phyloP scores from a whole-genome alignment of 2,888 invertebrate genomes.

The Cephus spinipes region DNA sequence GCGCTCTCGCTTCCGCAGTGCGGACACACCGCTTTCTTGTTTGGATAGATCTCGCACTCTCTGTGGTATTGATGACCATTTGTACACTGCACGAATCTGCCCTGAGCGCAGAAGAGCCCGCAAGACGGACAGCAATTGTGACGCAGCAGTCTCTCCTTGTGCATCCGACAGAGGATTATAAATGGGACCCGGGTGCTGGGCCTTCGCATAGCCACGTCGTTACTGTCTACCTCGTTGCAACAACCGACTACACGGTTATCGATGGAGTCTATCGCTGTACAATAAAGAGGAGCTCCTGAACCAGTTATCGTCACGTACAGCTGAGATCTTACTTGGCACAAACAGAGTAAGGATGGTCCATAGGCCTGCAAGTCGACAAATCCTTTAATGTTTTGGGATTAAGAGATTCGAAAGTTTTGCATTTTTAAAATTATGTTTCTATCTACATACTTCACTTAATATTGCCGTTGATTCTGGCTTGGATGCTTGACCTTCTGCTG shows the following conservation, averaged over 20 bases:
- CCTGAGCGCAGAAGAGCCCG: constrained; percentile 91
- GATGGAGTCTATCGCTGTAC: constrained; percentile 82
- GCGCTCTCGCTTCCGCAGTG: constrained; percentile 78
- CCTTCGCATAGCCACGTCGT: constrained; percentile 73
- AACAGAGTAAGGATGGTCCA: constrained; percentile 65
- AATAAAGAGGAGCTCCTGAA: constrained; percentile 73
- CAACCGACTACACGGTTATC: constrained; percentile 84
- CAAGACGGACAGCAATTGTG: constrained; percentile 94
- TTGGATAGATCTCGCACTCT: constrained; percentile 77
- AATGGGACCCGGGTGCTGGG: constrained; percentile 83
- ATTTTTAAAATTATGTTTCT: neutral
- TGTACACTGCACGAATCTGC: constrained; percentile 85
- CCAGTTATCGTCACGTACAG: constrained; percentile 69
- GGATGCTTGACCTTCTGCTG: constrained; percentile 63
- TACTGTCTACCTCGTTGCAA: constrained; percentile 75
- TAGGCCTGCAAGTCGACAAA: constrained; percentile 47
- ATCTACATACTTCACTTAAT: constrained; percentile 53
- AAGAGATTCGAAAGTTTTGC: neutral
- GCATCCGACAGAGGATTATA: constrained; percentile 82
- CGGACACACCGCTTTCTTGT: constrained; percentile 73
- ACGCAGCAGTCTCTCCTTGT: constrained; percentile 78
- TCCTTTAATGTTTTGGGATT: neutral
- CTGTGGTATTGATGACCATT: constrained; percentile 85
- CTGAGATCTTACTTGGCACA: constrained; percentile 69
- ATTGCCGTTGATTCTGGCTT: constrained; percentile 66